phyloP scores from a whole-genome alignment of 2,797 vertebrate species.

The Ispidina picta region DNA sequence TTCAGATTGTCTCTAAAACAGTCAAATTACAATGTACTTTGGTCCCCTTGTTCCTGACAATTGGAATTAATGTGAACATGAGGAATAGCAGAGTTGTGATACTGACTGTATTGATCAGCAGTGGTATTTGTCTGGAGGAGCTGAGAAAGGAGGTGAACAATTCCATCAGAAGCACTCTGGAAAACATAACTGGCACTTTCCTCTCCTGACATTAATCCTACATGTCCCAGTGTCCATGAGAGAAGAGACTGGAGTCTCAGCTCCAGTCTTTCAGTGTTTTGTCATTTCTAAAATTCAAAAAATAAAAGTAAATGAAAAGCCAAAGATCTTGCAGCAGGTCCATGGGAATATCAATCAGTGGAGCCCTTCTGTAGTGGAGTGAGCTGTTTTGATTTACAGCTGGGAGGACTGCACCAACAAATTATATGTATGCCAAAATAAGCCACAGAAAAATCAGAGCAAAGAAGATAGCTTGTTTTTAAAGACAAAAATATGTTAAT shows the following conservation, averaged over 20 bases:
- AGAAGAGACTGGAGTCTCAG: background rate
- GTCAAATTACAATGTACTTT: constrained; percentile 35
- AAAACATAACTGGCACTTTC: background rate
- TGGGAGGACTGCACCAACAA: background rate
- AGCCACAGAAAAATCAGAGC: background rate
- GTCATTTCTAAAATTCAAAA: background rate
- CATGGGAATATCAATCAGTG: background rate
- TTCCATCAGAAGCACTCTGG: background rate
- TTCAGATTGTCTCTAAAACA: constrained; percentile 7
- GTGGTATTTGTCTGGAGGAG: constrained; percentile 4
- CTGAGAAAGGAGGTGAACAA: background rate
- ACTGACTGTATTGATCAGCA: background rate
- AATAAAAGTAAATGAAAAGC: background rate
- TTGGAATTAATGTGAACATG: constrained; percentile 7
- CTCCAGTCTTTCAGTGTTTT: background rate
- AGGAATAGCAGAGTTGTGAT: constrained; percentile 26
- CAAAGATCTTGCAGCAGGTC: background rate
- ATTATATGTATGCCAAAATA: background rate
- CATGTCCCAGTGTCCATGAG: background rate
- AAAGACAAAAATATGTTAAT: constrained; percentile 16
- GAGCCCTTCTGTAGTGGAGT: background rate
- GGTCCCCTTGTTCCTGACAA: constrained; percentile 5
- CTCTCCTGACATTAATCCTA: background rate
- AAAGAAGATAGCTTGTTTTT: background rate
- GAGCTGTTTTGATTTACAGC: constrained; percentile 1